Evolutionary conservation across 1,140 invertebrate genomes (phyloP), one percentile per base, ranked within the genome.

Genomic region (Drosophila ambigua): DNA sequence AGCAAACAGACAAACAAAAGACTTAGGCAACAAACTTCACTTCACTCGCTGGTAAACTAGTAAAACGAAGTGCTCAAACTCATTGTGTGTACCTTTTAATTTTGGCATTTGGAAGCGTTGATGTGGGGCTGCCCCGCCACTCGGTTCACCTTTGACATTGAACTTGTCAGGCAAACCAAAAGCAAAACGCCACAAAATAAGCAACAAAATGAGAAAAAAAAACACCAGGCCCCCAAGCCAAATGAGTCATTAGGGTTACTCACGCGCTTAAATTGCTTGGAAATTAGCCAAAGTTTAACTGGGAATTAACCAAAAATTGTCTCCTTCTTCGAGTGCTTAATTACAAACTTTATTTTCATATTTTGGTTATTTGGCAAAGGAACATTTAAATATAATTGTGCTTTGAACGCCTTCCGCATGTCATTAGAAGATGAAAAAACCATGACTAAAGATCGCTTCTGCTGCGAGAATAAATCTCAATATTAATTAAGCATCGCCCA

Each of bases 61-160:
- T 24, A 31, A 63, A 39, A 31, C 26, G 11, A 57, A 57, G 52
- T 26, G 57, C 39, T 49, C 43, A 28, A 41, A 46, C 48, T 26
- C 8, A 28, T 44, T 53, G 20, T 44, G 13, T 49, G n/a, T 54
- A 73, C 60, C 72, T 64, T 46, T 64, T 45, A 57, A 66, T 41
- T 44, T 60, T 49, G 53, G 45, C 48, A 65, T 63, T 73, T 64
- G 23, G n/a, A 39, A 24, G 46, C 48, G 53, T 68, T 43, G 48
- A 43, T 54, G 68, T 66, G 49, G 50, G 41, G 15, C 60, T 62
- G 51, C 8, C 24, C 35, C 15, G 65, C 23, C 44, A 64, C 64
- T 49, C 44, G 41, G 54, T 53, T 87, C 71, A 87, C 78, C 82
- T 88, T 87, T 87, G 82, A 88, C 82, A 88, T 87, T 87, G 82